A percentile compares a stretch with the other conserved stretches of the same genome.
These are phyloP conservation scores for Hoplostethus atlanticus DNA, from an alignment of 2,797 vertebrate species.

Conservation along the genomic window DNA sequence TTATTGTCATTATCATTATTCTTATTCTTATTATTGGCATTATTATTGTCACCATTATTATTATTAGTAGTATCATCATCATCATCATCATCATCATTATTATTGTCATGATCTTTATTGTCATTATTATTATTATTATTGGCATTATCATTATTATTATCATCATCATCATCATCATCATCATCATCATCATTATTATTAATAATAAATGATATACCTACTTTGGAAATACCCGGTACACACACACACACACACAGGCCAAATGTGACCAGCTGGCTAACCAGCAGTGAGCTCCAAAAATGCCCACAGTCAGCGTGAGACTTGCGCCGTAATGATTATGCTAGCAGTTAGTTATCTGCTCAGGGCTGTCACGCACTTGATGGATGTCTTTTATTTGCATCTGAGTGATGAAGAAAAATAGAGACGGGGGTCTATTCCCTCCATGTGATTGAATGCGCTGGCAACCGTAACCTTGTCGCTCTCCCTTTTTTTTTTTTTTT, in stretches of 20 bases:
- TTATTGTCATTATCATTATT: too few relatives aligned
- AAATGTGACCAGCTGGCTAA: conserved; percentile 29
- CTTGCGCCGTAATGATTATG: conserved; percentile 46
- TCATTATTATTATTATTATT: too few relatives aligned
- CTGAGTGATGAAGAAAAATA: conserved; percentile 73
- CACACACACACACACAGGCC: background rate
- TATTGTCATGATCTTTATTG: too few relatives aligned
- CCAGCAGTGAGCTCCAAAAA: conserved; percentile 15
- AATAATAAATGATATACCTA: too few relatives aligned
- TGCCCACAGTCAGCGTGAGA: conserved; percentile 24
- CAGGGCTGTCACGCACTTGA: conserved; percentile 59
- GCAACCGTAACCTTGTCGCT: conserved; percentile 55
- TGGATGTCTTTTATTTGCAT: conserved; percentile 76
- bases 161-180: too few relatives aligned
- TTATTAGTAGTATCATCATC: too few relatives aligned
- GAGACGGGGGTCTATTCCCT: conserved; percentile 56
- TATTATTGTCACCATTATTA: too few relatives aligned
- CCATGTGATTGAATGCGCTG: conserved; percentile 63
- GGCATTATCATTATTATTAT: too few relatives aligned
- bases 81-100: too few relatives aligned
- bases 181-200: too few relatives aligned
- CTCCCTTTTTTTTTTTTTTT: background rate
- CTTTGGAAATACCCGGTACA: background rate
- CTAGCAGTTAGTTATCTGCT: conserved; percentile 56
- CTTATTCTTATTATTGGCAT: too few relatives aligned